These are phyloP conservation scores for Malacoraja senta DNA, from an alignment of 2,797 vertebrate genomes.

Conservation along the genomic window DNA sequence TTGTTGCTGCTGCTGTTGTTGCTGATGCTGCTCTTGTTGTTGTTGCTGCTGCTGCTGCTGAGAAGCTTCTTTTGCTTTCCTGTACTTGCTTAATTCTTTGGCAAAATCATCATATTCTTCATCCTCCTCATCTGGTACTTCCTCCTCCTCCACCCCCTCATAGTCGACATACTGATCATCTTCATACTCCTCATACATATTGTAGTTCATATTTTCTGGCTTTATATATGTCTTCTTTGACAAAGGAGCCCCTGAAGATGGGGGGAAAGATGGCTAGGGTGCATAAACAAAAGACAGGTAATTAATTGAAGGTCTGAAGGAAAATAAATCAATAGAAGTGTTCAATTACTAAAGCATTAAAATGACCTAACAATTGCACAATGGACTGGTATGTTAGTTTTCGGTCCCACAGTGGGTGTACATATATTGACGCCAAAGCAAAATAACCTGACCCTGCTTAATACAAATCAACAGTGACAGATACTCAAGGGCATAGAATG, in stretches of 20 bases:
- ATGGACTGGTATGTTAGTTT: neutral
- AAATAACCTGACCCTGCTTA: neutral
- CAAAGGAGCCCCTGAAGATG: slow-evolving; percentile 50
- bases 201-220: slow-evolving; percentile 76
- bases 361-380: neutral
- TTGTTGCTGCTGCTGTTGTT: slow-evolving; percentile 30
- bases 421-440: neutral
- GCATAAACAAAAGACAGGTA: neutral
- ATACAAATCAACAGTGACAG: neutral
- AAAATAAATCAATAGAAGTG: neutral
- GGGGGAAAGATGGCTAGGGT: slow-evolving; percentile 54
- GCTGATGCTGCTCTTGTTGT: slow-evolving; percentile 46
- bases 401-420: neutral
- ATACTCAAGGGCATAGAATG: neutral
- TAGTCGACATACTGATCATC: slow-evolving; percentile 74
- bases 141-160: slow-evolving; percentile 67
- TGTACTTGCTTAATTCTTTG: slow-evolving; percentile 89
- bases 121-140: slow-evolving; percentile 64
- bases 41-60: slow-evolving; percentile 56
- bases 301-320: neutral
- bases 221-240: slow-evolving; percentile 78
- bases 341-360: slow-evolving; percentile 2
- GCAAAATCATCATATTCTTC: slow-evolving; percentile 85
- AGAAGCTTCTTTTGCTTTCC: slow-evolving; percentile 75
- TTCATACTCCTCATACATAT: slow-evolving; percentile 81